These are phyloP conservation scores for Apomyelois bistriatella DNA, from an alignment of 2,888 invertebrate species.

Conservation along the genomic window DNA sequence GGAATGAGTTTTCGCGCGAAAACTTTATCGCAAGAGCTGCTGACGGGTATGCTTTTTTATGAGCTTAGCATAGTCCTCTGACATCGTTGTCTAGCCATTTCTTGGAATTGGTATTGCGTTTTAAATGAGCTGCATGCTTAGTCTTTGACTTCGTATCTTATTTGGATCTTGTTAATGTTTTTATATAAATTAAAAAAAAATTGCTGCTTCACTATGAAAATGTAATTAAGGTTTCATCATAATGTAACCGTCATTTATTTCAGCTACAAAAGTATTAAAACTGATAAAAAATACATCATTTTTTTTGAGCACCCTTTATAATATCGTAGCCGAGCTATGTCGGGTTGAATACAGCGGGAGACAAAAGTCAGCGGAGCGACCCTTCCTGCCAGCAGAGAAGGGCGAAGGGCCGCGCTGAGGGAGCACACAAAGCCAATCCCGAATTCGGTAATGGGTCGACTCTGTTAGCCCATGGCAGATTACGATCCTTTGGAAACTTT, in stretches of 20 bases:
- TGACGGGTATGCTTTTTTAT: conserved; percentile 45
- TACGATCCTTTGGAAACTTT: conserved; percentile 47
- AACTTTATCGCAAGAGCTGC: conserved; percentile 61
- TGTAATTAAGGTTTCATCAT: too few species aligned
- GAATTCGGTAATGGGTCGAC: conserved; percentile 52
- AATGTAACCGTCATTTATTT: not conserved
- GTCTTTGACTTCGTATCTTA: not conserved
- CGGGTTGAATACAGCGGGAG: conserved; percentile 41
- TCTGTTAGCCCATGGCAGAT: conserved; percentile 56
- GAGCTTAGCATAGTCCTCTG: conserved; percentile 43
- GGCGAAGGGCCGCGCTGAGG: conserved; percentile 50
- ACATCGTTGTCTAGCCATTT: conserved; percentile 28
- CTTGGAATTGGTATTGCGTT: conserved; percentile 14
- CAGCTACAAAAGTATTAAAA: not conserved
- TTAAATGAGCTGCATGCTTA: conserved; percentile 4
- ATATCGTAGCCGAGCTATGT: conserved; percentile 26
- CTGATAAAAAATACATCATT: not conserved
- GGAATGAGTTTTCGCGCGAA: conserved; percentile 73
- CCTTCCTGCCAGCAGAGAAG: conserved; percentile 42
- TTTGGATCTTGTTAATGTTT: not conserved
- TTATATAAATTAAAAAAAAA: too few species aligned
- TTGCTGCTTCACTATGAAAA: not conserved
- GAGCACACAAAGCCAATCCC: conserved; percentile 61
- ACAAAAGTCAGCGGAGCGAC: conserved; percentile 56
- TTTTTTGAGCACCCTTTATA: conserved; percentile 11